Conservation (phyloP, 2,113 vertebrate species). For the Notechis scutatus region DNA sequence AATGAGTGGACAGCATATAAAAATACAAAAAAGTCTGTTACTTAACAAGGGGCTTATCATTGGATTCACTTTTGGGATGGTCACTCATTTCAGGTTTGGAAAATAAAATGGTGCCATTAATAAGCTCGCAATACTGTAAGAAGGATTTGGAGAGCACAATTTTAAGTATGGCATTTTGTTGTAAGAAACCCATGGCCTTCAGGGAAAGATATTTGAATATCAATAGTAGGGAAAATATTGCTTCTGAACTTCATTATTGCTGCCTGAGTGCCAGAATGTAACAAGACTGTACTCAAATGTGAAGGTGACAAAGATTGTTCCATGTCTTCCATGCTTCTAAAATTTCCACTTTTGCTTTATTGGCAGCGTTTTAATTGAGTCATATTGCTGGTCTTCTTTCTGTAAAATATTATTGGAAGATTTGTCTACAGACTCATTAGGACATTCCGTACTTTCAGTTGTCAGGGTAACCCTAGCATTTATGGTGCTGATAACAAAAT, state of each 20-base stretch:
- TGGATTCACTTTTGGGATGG: neutral
- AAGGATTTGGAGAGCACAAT: neutral
- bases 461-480: neutral
- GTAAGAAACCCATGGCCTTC: neutral
- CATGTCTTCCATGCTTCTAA: neutral
- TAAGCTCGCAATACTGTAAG: neutral
- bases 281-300: neutral
- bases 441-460: neutral
- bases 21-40: neutral
- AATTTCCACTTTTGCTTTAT: neutral
- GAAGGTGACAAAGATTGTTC: neutral
- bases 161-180: neutral
- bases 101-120: neutral
- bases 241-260: neutral
- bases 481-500: neutral
- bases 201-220: neutral
- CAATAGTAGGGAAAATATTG: neutral
- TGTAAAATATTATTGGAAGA: neutral
- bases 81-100: neutral
- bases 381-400: neutral
- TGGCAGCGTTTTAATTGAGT: neutral
- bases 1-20: neutral
- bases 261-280: neutral
- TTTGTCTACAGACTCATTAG: neutral
- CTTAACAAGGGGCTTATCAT: neutral